Evolutionary conservation across 2,888 invertebrate genomes (phyloP).

Genomic region (Sepiola atlantica): DNA sequence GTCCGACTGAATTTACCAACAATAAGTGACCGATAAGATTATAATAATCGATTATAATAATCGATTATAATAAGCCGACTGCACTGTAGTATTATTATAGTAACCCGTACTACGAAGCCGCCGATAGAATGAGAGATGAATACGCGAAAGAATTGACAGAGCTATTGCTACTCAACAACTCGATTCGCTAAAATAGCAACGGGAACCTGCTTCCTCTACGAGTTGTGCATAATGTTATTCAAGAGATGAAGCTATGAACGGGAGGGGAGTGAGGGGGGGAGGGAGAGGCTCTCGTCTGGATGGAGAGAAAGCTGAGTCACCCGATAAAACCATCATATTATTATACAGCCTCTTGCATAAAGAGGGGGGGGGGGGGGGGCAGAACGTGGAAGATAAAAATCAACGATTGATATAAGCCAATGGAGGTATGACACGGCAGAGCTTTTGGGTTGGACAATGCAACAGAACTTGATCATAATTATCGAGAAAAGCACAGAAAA

Average conservation of each 20-base stretch:
- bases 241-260: not conserved
- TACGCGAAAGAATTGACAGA: not conserved
- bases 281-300: not conserved
- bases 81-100: too few species aligned
- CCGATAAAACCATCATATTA: not conserved
- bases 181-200: not conserved
- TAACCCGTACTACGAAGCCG: too few species aligned
- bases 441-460: not conserved
- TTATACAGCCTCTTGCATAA: not conserved
- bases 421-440: not conserved
- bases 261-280: not conserved
- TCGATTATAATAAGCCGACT: too few species aligned
- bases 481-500: conserved; percentile 3
- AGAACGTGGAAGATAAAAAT: not conserved
- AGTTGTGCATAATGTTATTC: not conserved
- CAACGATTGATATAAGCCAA: not conserved
- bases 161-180: not conserved
- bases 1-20: too few species aligned
- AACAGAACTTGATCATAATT: not conserved
- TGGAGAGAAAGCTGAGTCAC: not conserved
- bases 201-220: not conserved
- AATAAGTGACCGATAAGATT: too few species aligned
- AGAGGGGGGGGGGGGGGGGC: not conserved
- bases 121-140: too few species aligned
- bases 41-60: too few species aligned